These are phyloP conservation scores for Acromyrmex charruanus DNA, from an alignment of 1,140 invertebrate species.

Conservation along the genomic window DNA sequence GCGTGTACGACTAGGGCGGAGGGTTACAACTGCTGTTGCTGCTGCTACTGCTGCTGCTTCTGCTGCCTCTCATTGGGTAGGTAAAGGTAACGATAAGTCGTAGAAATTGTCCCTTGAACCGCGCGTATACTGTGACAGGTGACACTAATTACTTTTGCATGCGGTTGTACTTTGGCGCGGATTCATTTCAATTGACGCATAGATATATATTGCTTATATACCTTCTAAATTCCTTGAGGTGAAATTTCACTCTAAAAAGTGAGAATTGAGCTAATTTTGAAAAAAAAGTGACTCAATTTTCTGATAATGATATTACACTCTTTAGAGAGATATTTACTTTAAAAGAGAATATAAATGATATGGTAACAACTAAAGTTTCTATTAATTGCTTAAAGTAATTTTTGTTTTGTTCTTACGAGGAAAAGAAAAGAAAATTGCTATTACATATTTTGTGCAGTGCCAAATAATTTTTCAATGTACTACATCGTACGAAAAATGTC, in stretches of 20 bases:
- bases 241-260: no score
- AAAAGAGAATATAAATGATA: no score
- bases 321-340: no score
- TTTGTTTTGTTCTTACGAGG: neutral
- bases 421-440: neutral
- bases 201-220: neutral
- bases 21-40: conserved; percentile 60
- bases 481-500: conserved; percentile 25
- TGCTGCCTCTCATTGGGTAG: conserved; percentile 69
- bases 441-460: neutral
- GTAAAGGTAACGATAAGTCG: conserved; percentile 77
- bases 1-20: conserved; percentile 67
- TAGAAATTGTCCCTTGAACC: conserved; percentile 78
- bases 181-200: conserved; percentile 10
- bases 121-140: conserved; percentile 74
- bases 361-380: neutral
- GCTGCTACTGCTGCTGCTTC: conserved; percentile 15
- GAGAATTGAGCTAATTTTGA: no score
- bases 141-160: conserved; percentile 48
- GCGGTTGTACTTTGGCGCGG: conserved; percentile 27
- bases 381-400: neutral
- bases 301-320: no score
- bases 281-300: no score
- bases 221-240: no score
- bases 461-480: conserved; percentile 26